Base-by-base conservation (phyloP, 2,797 vertebrate genomes). In the Channallabes apus region DNA sequence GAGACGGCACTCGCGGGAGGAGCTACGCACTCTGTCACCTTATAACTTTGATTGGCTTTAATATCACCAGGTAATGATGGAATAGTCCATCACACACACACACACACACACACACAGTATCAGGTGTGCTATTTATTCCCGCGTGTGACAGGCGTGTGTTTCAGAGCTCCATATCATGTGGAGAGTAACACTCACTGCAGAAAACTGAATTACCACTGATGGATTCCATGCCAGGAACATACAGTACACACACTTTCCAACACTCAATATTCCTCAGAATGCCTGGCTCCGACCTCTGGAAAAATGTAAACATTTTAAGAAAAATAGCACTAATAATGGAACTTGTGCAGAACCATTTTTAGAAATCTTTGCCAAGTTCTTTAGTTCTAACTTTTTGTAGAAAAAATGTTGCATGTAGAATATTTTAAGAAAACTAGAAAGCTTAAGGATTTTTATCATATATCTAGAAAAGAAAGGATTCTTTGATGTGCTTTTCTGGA, bases 41-140 rank as follows among this genome's bases (percentile, higher is more conserved):
- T 76, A 83, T 82, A 64, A 27, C 61, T 91, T 89, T 92, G 86
- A 92, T 91, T 93, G 88, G 85, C 85, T 89, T 80, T 87, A 64
- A 78, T 88, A 64, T 88, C 76, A n/a, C 86, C 29, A 59, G 82
- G 84, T 87, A 88, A 83, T 75, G 68, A 83, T 79, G 12, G 32
- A 62, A 62, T 38, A 0, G 32, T 61, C 20, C 9, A 1, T 51
- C 71, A 51, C 71, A 73, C 11, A 68, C 32, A 41, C 68, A 71
- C 38, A 72, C 69, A 72, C 69, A 38, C 4, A 38, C 32, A 35
- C 68, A 67, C 27, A 29, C 6, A 20, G 3, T 11, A 24, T 11
- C 7, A 54, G n/a, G n/a, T 58, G 11, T 1, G 17, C 62, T 35
- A 79, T 41, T 79, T 38, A 4, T 41, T 7, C 7, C 58, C 32